Evolutionary conservation across 1,140 invertebrate species (phyloP).

Genomic region (Patella vulgata): DNA sequence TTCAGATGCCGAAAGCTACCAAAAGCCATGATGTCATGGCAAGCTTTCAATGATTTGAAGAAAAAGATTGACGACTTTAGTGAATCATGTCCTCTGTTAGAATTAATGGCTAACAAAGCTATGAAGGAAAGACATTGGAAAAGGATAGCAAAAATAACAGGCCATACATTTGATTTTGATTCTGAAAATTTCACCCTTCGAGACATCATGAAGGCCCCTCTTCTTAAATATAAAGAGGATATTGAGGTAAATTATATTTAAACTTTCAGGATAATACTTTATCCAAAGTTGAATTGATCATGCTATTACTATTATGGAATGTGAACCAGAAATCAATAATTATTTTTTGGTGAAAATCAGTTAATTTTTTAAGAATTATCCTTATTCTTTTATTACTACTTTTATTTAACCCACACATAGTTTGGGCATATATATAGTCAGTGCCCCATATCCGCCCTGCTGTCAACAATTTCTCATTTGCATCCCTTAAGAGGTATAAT

Average conservation of each 20-base stretch:
- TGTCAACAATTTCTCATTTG: too few species aligned
- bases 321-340: background rate
- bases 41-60: conserved; percentile 92
- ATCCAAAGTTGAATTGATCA: background rate
- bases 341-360: background rate
- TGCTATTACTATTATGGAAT: background rate
- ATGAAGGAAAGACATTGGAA: conserved; percentile 98
- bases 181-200: conserved; percentile 93
- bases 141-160: conserved; percentile 91
- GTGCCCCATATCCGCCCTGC: too few species aligned
- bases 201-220: conserved; percentile 92
- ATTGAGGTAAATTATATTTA: conserved; percentile 78
- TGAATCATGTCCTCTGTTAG: conserved; percentile 93
- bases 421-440: too few species aligned
- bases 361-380: too few species aligned
- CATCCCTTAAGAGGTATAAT: too few species aligned
- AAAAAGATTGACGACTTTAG: conserved; percentile 98
- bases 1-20: conserved; percentile 77
- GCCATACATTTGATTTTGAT: conserved; percentile 90
- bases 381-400: too few species aligned
- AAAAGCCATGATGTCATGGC: conserved; percentile 96
- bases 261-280: background rate
- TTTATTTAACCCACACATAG: too few species aligned
- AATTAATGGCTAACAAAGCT: conserved; percentile 96
- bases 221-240: conserved; percentile 93